Conservation (phyloP, 2,113 vertebrate genomes). For the Choloepus hoffmanni region DNA sequence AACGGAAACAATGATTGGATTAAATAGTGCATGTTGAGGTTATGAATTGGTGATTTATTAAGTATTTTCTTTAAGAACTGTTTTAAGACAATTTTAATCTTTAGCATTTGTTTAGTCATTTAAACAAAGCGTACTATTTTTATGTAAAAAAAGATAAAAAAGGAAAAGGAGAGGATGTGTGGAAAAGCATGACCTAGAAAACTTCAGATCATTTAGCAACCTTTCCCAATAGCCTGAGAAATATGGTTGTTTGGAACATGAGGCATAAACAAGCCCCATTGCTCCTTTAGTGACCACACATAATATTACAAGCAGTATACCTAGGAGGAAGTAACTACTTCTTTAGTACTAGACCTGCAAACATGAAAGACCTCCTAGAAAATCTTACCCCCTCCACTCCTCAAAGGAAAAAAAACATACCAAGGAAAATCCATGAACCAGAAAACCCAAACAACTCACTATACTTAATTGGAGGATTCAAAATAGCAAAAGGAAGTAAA, state of each 20-base stretch:
- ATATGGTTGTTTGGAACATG: neutral
- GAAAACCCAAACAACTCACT: constrained; percentile 65
- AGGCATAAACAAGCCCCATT: neutral
- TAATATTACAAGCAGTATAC: neutral
- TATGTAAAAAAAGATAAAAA: neutral
- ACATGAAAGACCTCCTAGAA: constrained; percentile 52
- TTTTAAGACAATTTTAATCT: constrained; percentile 30
- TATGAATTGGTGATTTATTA: constrained; percentile 26
- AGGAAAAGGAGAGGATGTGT: neutral
- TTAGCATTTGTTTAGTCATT: constrained; percentile 48
- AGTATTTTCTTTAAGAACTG: constrained; percentile 44
- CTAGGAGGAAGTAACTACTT: constrained; percentile 28
- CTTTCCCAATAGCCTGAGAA: constrained; percentile 30
- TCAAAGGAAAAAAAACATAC: neutral
- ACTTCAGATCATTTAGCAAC: constrained; percentile 13
- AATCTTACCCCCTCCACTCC: constrained; percentile 42
- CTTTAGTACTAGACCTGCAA: neutral
- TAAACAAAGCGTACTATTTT: constrained; percentile 35
- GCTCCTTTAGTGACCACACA: neutral
- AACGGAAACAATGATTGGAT: constrained; percentile 29
- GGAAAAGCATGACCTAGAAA: constrained; percentile 42
- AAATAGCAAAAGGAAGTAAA: constrained; percentile 75
- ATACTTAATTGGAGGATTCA: constrained; percentile 59
- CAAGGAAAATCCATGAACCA: constrained; percentile 57
- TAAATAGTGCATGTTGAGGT: constrained; percentile 39